Conservation (phyloP, 1,140 invertebrate genomes). For the Pseudomyrmex concolor region DNA sequence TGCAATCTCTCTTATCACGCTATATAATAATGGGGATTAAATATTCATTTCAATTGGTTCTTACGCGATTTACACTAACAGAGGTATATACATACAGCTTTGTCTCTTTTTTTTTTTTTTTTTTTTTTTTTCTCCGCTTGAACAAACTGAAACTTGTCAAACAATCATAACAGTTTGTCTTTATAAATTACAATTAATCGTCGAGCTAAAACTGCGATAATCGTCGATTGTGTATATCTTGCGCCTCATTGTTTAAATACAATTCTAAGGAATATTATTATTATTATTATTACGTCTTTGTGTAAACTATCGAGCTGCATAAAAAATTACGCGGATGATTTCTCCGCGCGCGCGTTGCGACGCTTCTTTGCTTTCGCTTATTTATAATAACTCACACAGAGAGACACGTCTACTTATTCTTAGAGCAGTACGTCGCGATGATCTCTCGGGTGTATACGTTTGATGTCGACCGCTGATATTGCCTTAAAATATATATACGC, state of each 20-base stretch:
- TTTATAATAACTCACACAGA: slow-evolving; percentile 58
- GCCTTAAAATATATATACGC: slow-evolving; percentile 70
- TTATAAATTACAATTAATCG: no score
- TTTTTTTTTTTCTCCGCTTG: neutral
- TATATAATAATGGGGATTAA: slow-evolving; percentile 36
- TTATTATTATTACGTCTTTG: neutral
- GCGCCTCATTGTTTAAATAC: neutral
- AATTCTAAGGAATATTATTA: neutral
- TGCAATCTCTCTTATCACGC: slow-evolving; percentile 26
- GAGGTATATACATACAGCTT: slow-evolving; percentile 23
- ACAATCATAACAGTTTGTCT: no score
- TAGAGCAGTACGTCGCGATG: slow-evolving; percentile 60
- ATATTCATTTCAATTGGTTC: slow-evolving; percentile 7
- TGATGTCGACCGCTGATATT: slow-evolving; percentile 14
- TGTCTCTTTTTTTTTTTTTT: no score
- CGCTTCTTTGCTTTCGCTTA: slow-evolving; percentile 22
- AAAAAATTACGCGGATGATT: slow-evolving; percentile 25
- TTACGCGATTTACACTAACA: slow-evolving; percentile 23
- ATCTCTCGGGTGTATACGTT: slow-evolving; percentile 14
- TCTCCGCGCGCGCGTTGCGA: neutral
- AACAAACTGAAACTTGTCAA: neutral
- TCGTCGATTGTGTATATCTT: neutral
- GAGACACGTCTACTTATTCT: slow-evolving; percentile 64
- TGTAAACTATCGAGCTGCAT: slow-evolving; percentile 20
- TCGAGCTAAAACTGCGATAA: no score